Evolutionary conservation across 2,888 invertebrate genomes (phyloP), one percentile per base, ranked within the genome.

Genomic region (Zele albiditarsus): DNA sequence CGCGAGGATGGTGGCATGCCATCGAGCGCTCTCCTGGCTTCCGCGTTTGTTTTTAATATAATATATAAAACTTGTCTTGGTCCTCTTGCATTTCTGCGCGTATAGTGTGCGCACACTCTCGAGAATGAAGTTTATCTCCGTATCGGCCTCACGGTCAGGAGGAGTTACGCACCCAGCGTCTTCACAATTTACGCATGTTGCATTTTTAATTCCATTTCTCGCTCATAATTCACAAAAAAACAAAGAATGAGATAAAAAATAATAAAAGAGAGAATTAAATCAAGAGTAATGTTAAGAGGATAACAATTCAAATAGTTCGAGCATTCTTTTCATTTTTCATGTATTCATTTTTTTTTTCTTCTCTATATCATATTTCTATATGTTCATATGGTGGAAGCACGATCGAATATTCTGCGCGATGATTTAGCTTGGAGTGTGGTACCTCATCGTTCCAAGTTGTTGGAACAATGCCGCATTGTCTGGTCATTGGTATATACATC

Each of bases 391-490:
- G 76, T 76, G 75, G 74, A 74, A 74, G 79, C 79, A 80, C 80
- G 80, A 80, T 80, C 79, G 79, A 66, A 73, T 74, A 76, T 77
- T 74, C 72, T 75, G 69, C 67, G 53, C 72, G 74, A 80, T 79
- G 80, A 78, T 78, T 79, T 79, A 80, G 72, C 75, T 78, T 70
- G 49, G 70, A 67, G 49, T 79, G 70, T 74, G 66, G 74, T 81
- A 81, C 82, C 83, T 83, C 79, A 79, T 82, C 82, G 80, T 84
- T 80, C 80, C 80, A 83, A 82, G 81, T 82, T 83, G 84, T 82
- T 82, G 80, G 83, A 84, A 86, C 87, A 87, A 87, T 87, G 85
- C 86, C 74, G 87, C 85, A 87, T 87, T 87, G 87, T 87, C 84
- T 85, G 83, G 82, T 82, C 83, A 82, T 82, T 77, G 82, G 60